A percentile compares a stretch with the other conserved stretches of the same genome.
phyloP scores from a whole-genome alignment of 2,113 vertebrate genomes.

The Chaenocephalus aceratus region DNA sequence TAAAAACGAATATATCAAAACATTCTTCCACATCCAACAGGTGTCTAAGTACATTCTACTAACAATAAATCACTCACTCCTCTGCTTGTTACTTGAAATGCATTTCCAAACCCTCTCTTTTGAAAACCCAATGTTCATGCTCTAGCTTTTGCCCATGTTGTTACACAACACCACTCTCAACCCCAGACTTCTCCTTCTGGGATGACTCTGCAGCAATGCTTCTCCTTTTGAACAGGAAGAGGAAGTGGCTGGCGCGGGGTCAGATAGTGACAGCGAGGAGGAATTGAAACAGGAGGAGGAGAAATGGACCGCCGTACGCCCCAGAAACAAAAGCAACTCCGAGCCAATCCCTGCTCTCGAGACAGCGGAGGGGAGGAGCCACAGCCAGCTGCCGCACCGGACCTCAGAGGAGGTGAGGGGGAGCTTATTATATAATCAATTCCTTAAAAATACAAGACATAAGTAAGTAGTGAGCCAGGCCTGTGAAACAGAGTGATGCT shows the following conservation, averaged over 20 bases:
- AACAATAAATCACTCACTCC: not conserved
- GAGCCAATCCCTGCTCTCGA: not conserved
- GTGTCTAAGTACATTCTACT: not conserved
- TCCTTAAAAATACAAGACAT: not conserved
- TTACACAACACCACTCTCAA: not conserved
- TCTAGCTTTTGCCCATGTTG: not conserved
- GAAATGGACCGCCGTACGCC: not conserved
- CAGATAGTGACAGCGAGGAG: slow-evolving; percentile 54
- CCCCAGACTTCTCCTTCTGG: not conserved
- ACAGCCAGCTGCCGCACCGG: not conserved
- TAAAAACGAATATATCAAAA: not conserved
- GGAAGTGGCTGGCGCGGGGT: slow-evolving; percentile 8
- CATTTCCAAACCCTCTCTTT: not conserved
- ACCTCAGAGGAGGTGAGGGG: slow-evolving; percentile 60
- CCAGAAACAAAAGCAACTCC: not conserved
- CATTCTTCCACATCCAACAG: not conserved
- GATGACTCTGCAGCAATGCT: not conserved
- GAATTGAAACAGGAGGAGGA: slow-evolving; percentile 34
- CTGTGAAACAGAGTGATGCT: too few relatives aligned
- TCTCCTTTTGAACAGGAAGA: slow-evolving; percentile 31
- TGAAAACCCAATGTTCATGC: not conserved
- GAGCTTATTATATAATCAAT: too few relatives aligned
- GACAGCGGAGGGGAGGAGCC: slow-evolving; percentile 5
- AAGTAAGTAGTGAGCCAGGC: too few relatives aligned
- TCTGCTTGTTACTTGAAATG: not conserved